Percentiles rank a stretch among this genome's conserved stretches.
Conservation (phyloP, 2,888 invertebrate species). For the Hymenopus coronatus region DNA sequence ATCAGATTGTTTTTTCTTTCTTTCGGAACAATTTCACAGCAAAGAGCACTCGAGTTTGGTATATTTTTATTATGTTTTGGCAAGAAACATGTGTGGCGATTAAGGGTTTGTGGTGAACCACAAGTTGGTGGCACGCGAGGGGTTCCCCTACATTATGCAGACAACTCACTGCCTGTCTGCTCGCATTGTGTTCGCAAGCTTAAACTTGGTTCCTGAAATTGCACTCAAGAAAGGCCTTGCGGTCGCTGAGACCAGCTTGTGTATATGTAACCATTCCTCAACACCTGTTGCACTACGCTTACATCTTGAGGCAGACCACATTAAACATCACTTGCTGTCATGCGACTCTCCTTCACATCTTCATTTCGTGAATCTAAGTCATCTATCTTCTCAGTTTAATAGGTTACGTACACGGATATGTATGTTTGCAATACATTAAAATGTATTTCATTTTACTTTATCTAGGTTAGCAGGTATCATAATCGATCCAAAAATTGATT, state of each 20-base stretch:
- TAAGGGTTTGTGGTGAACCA: not conserved
- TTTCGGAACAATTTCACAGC: too few species aligned
- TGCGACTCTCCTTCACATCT: too few species aligned
- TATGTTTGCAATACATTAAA: too few species aligned
- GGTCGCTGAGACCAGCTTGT: not conserved
- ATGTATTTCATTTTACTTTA: too few species aligned
- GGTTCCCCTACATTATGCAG: not conserved
- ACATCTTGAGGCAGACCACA: not conserved
- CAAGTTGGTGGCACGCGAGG: not conserved
- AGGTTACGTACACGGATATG: too few species aligned
- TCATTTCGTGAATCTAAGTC: too few species aligned
- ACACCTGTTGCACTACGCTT: not conserved
- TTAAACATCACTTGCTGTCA: not conserved
- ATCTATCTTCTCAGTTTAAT: too few species aligned
- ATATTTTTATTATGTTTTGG: not conserved
- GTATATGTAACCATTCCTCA: not conserved
- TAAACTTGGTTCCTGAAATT: not conserved
- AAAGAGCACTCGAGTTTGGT: not conserved
- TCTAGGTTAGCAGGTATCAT: too few species aligned
- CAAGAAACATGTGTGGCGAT: not conserved
- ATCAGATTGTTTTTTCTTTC: too few species aligned
- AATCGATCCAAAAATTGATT: too few species aligned
- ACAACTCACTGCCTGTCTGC: not conserved
- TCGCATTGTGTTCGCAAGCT: not conserved
- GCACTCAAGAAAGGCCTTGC: not conserved